phyloP scores from a whole-genome alignment of 2,888 invertebrate species.

The Junonia oenone region DNA sequence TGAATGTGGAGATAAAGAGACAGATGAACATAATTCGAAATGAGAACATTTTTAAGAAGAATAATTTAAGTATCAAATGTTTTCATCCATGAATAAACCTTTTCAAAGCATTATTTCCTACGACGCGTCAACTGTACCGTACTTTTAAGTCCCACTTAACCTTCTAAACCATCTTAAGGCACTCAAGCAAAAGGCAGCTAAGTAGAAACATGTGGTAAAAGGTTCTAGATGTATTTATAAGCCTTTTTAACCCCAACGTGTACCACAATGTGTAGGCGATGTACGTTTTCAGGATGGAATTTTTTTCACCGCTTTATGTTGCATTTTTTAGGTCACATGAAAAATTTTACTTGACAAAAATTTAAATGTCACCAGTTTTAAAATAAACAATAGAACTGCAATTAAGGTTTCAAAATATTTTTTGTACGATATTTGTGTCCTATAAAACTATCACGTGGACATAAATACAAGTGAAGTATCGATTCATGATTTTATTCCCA shows the following conservation, averaged over 20 bases:
- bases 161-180: constrained; percentile 2
- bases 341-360: not conserved
- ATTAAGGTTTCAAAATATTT: not conserved
- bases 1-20: too few species aligned
- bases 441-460: too few species aligned
- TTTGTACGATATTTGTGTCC: too few species aligned
- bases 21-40: too few species aligned
- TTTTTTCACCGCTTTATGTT: not conserved
- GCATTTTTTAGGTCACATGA: not conserved
- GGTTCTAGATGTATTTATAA: constrained; percentile 5
- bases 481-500: too few species aligned
- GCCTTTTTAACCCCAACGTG: not conserved
- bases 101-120: not conserved
- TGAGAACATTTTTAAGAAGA: not conserved
- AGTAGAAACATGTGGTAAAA: not conserved
- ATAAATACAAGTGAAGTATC: too few species aligned
- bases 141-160: not conserved
- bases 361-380: not conserved
- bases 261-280: not conserved
- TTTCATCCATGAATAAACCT: too few species aligned
- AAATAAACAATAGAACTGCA: not conserved
- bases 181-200: not conserved
- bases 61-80: too few species aligned
- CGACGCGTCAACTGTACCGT: not conserved
- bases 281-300: not conserved